These are phyloP conservation scores for Melieria omissa DNA, from an alignment of 2,888 invertebrate genomes.

Conservation along the genomic window DNA sequence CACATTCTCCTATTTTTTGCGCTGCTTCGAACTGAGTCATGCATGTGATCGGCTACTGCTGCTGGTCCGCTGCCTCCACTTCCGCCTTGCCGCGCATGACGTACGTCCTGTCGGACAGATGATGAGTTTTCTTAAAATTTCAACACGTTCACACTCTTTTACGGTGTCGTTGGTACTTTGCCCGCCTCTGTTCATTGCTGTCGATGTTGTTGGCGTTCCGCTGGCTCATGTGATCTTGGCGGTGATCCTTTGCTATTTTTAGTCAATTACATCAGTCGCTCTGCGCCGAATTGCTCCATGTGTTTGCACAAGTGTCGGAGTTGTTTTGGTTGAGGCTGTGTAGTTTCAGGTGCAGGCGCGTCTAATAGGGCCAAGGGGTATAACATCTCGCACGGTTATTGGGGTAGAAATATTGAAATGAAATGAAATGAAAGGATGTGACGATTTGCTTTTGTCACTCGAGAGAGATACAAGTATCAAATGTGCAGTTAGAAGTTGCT, in stretches of 20 bases:
- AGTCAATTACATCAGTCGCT: conserved; percentile 1
- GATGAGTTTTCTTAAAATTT: too few species aligned
- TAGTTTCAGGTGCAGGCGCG: not conserved
- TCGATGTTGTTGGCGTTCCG: not conserved
- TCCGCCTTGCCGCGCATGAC: not conserved
- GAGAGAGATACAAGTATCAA: too few species aligned
- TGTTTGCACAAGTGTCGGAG: not conserved
- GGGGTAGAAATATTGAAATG: too few species aligned
- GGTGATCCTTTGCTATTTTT: conserved; percentile 37
- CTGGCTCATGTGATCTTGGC: conserved; percentile 27
- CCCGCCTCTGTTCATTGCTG: not conserved
- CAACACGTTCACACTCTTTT: too few species aligned
- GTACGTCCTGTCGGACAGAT: not conserved
- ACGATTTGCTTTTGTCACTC: too few species aligned
- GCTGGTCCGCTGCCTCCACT: too few species aligned
- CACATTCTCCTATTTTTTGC: too few species aligned
- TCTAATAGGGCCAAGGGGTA: not conserved
- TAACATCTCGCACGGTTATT: too few species aligned
- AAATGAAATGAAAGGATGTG: too few species aligned
- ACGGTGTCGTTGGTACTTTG: not conserved
- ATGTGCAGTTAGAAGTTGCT: too few species aligned
- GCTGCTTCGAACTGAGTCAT: too few species aligned
- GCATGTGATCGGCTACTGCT: too few species aligned
- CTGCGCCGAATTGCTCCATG: not conserved
- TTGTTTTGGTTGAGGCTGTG: not conserved